Evolutionary conservation across 2,797 vertebrate species (phyloP).

Genomic region (Xenentodon cancila): DNA sequence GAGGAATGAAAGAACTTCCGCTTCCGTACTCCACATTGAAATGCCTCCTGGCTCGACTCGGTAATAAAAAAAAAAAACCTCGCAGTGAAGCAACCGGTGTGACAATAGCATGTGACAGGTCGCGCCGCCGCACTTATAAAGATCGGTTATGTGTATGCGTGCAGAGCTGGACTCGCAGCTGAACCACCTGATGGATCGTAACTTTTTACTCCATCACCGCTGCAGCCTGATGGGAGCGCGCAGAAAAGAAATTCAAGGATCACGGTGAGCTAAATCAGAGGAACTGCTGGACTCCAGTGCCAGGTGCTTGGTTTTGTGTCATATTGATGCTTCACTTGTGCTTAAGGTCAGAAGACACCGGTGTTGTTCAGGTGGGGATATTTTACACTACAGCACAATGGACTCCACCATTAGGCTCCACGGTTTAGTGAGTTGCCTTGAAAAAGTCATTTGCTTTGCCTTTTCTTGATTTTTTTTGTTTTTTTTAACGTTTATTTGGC

Average conservation of each 20-base stretch:
- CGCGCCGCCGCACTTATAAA: slow-evolving; percentile 31
- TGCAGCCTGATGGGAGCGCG: slow-evolving; percentile 14
- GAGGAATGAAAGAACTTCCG: background rate
- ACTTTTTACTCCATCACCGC: slow-evolving; percentile 22
- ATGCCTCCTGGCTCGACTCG: slow-evolving; percentile 31
- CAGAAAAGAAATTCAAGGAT: slow-evolving; percentile 19
- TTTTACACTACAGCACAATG: too few species aligned
- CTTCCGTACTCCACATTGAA: slow-evolving; percentile 44
- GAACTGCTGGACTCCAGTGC: slow-evolving; percentile 14
- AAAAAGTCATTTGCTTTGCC: slow-evolving; percentile 19
- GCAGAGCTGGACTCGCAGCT: slow-evolving; percentile 29
- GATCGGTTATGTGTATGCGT: slow-evolving; percentile 33
- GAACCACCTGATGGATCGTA: slow-evolving; percentile 30
- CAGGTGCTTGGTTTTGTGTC: slow-evolving; percentile 11
- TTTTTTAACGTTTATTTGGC: slow-evolving; percentile 24
- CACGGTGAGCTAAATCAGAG: slow-evolving; percentile 9
- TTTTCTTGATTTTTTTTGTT: slow-evolving; percentile 32
- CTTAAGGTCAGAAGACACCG: background rate
- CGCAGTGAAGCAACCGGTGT: slow-evolving; percentile 1
- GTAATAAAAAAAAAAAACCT: slow-evolving; percentile 39
- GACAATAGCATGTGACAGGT: slow-evolving; percentile 45
- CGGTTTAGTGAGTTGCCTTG: slow-evolving; percentile 43
- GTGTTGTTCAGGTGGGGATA: too few species aligned
- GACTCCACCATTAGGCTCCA: slow-evolving; percentile 21
- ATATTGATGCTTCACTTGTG: too few species aligned